phyloP scores from a whole-genome alignment of 2,113 vertebrate species.

The Chloropsis cyanopogon region DNA sequence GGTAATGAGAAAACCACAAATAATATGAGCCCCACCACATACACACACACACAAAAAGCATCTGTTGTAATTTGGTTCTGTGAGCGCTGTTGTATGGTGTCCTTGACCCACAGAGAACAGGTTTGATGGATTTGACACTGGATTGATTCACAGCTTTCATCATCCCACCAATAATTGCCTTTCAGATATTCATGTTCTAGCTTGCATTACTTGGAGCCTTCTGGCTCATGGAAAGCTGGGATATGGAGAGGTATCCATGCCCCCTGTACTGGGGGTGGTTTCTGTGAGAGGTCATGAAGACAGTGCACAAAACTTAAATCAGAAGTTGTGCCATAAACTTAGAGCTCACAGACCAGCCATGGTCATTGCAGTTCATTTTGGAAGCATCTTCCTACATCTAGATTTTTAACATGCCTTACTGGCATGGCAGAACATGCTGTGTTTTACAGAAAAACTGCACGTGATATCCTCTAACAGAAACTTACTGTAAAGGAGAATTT shows the following conservation, averaged over 20 bases:
- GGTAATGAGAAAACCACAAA: not conserved
- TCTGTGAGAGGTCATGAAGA: not conserved
- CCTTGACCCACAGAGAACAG: not conserved
- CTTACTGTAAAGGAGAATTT: not conserved
- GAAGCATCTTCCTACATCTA: constrained; percentile 51
- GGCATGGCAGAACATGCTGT: constrained; percentile 31
- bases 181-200: not conserved
- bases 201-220: not conserved
- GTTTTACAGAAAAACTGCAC: not conserved
- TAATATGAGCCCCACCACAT: not conserved
- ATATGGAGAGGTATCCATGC: not conserved
- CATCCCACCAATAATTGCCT: not conserved
- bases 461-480: not conserved
- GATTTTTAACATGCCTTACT: constrained; percentile 37
- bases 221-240: not conserved
- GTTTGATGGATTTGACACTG: not conserved
- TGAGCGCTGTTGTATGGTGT: not conserved
- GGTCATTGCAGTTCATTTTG: not conserved
- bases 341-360: fast-evolving
- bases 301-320: not conserved
- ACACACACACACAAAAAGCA: not conserved
- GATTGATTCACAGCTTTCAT: not conserved
- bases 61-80: fast-evolving
- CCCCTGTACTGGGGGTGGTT: fast-evolving
- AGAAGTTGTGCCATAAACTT: fast-evolving